Base-by-base conservation (phyloP, 2,888 invertebrate genomes). In the Diloba caeruleocephala region DNA sequence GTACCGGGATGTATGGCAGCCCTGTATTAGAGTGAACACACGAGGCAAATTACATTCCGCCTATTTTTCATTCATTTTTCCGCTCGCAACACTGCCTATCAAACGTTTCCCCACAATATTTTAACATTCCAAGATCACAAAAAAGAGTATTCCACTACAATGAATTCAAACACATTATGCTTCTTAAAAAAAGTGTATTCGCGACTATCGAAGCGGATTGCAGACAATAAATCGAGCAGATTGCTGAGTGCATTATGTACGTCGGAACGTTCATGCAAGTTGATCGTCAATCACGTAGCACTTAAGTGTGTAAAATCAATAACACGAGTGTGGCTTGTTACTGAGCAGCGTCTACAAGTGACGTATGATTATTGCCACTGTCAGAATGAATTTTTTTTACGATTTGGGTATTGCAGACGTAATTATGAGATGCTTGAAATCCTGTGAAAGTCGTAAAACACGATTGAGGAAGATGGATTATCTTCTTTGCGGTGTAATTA, bases 161-260 rank as follows among this genome's bases (percentile, higher is more conserved):
- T 65, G 10, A 42, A 60, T 50, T 61, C 67, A 41, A 60, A 45
- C 67, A 61, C 52, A 29, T 37, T 64, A 46, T 46, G 25, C 41
- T 60, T 57, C 28, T 14, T 31, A 62, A 64, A 64, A 57, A 57
- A 48, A 48, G 42, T 31, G 32, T 56, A 31, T 67, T 66, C 61
- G 61, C 67, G 61, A 45, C 43, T 46, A 62, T 61, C 61, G 68
- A 67, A 62, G 61, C 61, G 61, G 21, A 61, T 45, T 60, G 61
- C 61, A 62, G 61, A 67, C 68, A 67, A 67, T 50, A 60, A 60
- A 60, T 69, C 56, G 62, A 54, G 38, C 67, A 50, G 41, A 72
- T 63, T 32, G 54, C 50, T 44, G 51, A 50, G 63, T 72, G 60
- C 65, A 59, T 37, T 60, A 69, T 73, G 61, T 51, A 73, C 54